Percentiles rank a stretch among this genome's conserved stretches.
Conservation (phyloP, 2,797 vertebrate genomes). For the Scarus forsteni region DNA sequence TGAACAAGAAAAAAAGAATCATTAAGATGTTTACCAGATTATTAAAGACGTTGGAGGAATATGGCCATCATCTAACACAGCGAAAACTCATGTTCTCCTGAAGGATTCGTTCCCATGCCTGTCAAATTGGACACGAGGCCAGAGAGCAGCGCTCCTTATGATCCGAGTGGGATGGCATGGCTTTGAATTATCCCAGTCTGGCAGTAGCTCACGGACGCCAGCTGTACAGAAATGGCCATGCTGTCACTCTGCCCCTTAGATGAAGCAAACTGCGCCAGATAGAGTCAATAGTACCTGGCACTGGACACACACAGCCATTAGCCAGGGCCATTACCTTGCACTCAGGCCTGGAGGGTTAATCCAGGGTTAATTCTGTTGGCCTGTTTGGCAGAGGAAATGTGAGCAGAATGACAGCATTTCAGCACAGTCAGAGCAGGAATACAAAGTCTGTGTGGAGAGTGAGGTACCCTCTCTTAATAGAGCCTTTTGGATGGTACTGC, state of each 20-base stretch:
- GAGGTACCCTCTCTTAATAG: slow-evolving; percentile 37
- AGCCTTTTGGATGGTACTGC: slow-evolving; percentile 43
- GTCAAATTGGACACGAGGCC: slow-evolving; percentile 49
- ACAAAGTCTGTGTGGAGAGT: slow-evolving; percentile 37
- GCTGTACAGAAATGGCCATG: slow-evolving; percentile 76
- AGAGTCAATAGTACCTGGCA: slow-evolving; percentile 81
- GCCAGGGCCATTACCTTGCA: slow-evolving; percentile 78
- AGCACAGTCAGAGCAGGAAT: slow-evolving; percentile 47
- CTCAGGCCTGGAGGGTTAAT: slow-evolving; percentile 78
- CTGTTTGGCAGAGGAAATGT: slow-evolving; percentile 61
- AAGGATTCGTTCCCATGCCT: slow-evolving; percentile 39
- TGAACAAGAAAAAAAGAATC: no score
- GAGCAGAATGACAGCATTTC: slow-evolving; percentile 69
- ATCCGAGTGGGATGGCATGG: slow-evolving; percentile 45
- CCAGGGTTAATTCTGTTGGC: slow-evolving; percentile 81
- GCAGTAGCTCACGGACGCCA: slow-evolving; percentile 63
- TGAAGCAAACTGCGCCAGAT: slow-evolving; percentile 68
- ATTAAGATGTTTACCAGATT: not conserved
- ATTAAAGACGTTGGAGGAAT: not conserved
- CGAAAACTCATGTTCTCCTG: slow-evolving; percentile 11
- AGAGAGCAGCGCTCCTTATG: slow-evolving; percentile 53
- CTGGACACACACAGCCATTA: slow-evolving; percentile 65
- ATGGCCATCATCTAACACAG: not conserved
- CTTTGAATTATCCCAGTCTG: slow-evolving; percentile 58
- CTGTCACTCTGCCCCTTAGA: slow-evolving; percentile 73